These are phyloP conservation scores for Drosophila merina DNA, from an alignment of 2,888 invertebrate genomes.

Conservation along the genomic window DNA sequence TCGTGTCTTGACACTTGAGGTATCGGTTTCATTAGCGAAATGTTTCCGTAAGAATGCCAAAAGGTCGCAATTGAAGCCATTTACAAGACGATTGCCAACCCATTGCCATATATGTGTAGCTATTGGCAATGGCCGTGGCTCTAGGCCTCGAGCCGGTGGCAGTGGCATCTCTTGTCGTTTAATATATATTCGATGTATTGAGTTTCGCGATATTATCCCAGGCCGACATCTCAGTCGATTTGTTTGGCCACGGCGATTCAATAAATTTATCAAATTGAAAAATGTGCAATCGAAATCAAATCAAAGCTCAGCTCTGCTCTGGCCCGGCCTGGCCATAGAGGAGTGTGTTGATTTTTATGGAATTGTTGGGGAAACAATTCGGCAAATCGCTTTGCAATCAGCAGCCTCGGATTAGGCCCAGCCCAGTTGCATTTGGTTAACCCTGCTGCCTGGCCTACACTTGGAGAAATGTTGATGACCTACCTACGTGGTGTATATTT, in stretches of 20 bases:
- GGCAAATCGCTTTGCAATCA: conserved; percentile 70
- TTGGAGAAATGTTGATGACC: conserved; percentile 7
- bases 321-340: conserved; percentile 11
- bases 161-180: conserved; percentile 5
- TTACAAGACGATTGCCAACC: conserved; percentile 58
- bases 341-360: conserved; percentile 60
- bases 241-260: conserved; percentile 57
- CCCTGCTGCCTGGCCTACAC: conserved; percentile 33
- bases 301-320: conserved; percentile 48
- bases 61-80: conserved; percentile 79
- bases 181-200: conserved; percentile 67
- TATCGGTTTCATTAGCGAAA: conserved; percentile 79
- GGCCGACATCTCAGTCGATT: conserved; percentile 59
- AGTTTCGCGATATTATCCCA: conserved; percentile 58
- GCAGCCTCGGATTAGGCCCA: conserved; percentile 33
- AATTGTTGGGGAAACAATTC: conserved; percentile 65
- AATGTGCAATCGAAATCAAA: conserved; percentile 75
- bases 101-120: conserved; percentile 44
- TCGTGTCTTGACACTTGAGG: conserved; percentile 69
- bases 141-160: not conserved
- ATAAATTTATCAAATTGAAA: conserved; percentile 77
- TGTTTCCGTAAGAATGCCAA: conserved; percentile 76
- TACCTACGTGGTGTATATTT: not conserved
- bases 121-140: conserved; percentile 11
- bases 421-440: conserved; percentile 30